Percentiles rank a stretch among this genome's conserved stretches.
Evolutionary conservation across 2,888 invertebrate species (phyloP).

Genomic region (Lissonota sp.): DNA sequence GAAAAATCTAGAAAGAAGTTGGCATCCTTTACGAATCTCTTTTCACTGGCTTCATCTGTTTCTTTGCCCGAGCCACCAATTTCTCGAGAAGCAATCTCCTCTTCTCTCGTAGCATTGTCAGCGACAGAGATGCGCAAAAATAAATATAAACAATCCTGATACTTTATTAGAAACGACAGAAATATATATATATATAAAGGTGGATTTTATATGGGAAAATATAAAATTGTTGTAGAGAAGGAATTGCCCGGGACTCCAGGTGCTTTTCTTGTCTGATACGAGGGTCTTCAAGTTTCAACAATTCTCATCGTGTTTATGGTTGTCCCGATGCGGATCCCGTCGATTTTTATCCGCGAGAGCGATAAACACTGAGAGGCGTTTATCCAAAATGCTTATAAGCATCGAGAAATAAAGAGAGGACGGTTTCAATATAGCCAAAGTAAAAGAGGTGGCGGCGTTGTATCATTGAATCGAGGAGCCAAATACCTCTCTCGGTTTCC

Average conservation of each 20-base stretch:
- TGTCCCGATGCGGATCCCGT: constrained; percentile 43
- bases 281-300: constrained; percentile 34
- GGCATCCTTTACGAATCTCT: constrained; percentile 1
- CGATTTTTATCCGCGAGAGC: constrained; percentile 19
- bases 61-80: background rate
- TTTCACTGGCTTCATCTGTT: constrained; percentile 35
- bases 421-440: constrained; percentile 15
- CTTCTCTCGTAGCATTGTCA: constrained; percentile 30
- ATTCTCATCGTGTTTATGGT: constrained; percentile 43
- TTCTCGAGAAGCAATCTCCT: constrained; percentile 39
- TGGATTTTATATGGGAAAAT: constrained; percentile 8
- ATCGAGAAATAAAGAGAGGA: constrained; percentile 53
- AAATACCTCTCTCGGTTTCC: constrained; percentile 25
- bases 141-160: constrained; percentile 43
- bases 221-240: constrained; percentile 23
- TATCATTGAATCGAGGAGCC: constrained; percentile 31
- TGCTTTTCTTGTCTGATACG: constrained; percentile 7
- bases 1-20: constrained; percentile 44
- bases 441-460: constrained; percentile 5
- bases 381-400: constrained; percentile 78
- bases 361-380: constrained; percentile 68
- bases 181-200: background rate
- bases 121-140: constrained; percentile 20
- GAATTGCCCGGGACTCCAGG: constrained; percentile 24
- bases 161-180: constrained; percentile 22